Conservation (phyloP, 2,888 invertebrate genomes). For the Erebia epiphron region DNA sequence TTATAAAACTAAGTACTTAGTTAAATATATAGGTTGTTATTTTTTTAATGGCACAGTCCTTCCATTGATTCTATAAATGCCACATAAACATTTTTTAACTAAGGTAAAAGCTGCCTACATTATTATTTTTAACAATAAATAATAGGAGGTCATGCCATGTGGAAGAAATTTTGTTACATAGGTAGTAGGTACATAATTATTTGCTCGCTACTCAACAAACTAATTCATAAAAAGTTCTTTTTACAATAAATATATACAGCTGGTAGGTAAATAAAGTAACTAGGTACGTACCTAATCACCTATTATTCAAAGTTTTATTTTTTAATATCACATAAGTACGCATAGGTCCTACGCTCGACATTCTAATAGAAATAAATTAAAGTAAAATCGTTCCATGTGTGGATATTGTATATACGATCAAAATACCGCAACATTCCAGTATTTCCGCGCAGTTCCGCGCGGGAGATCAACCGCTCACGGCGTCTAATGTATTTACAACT, state of each 20-base stretch:
- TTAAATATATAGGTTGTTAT: too few relatives aligned
- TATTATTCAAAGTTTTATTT: conserved; percentile 48
- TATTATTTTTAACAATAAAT: conserved; percentile 10
- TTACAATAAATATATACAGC: conserved; percentile 65
- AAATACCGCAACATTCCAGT: conserved; percentile 63
- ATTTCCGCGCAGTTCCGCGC: conserved; percentile 36
- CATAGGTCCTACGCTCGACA: conserved; percentile 64
- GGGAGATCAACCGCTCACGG: conserved; percentile 33
- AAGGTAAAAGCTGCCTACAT: conserved; percentile 6
- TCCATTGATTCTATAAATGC: conserved; percentile 23
- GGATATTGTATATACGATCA: conserved; percentile 62
- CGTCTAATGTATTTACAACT: conserved; percentile 41
- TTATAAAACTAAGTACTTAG: conserved; percentile 28
- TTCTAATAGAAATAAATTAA: conserved; percentile 53
- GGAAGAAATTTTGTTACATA: conserved; percentile 28
- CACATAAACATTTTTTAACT: conserved; percentile 20
- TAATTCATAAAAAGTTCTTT: conserved; percentile 28
- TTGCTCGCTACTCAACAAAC: conserved; percentile 25
- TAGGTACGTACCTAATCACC: conserved; percentile 50
- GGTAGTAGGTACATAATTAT: conserved; percentile 20
- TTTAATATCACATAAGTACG: conserved; percentile 81
- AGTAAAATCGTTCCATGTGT: conserved; percentile 66
- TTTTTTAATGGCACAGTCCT: conserved; percentile 36
- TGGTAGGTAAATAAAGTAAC: conserved; percentile 66
- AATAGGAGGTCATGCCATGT: conserved; percentile 28